A percentile compares a stretch with the other conserved stretches of the same genome.
Conservation (phyloP, 2,797 vertebrate species). For the Sebastes itinus region DNA sequence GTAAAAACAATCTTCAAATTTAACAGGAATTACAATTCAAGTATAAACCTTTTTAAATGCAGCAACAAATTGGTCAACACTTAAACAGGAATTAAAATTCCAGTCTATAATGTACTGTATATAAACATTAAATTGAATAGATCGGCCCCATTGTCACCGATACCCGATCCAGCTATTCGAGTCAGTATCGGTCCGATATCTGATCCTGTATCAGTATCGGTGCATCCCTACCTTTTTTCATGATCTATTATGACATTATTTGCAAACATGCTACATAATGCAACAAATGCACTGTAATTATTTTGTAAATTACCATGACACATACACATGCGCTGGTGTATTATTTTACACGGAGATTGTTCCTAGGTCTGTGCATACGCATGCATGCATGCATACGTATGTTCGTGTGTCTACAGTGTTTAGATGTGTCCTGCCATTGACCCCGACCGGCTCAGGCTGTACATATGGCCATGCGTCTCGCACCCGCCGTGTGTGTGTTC, state of each 20-base stretch:
- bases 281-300: neutral
- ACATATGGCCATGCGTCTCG: conserved; percentile 65
- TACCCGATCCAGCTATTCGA: no score
- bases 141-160: no score
- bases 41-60: no score
- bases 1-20: no score
- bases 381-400: conserved; percentile 4
- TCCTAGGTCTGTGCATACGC: neutral
- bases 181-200: no score
- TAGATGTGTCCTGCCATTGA: conserved; percentile 57
- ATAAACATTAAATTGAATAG: no score
- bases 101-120: no score
- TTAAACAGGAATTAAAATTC: no score
- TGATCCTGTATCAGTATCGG: no score
- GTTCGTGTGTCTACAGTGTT: conserved; percentile 45
- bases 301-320: neutral
- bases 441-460: conserved; percentile 53
- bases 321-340: neutral
- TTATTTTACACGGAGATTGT: neutral
- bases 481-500: conserved; percentile 57
- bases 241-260: neutral
- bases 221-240: neutral
- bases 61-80: no score
- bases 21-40: no score
- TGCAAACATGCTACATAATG: neutral